Percentiles rank a stretch among this genome's conserved stretches.
phyloP scores from a whole-genome alignment of 2,113 vertebrate genomes.

The Stigmatopora argus region DNA sequence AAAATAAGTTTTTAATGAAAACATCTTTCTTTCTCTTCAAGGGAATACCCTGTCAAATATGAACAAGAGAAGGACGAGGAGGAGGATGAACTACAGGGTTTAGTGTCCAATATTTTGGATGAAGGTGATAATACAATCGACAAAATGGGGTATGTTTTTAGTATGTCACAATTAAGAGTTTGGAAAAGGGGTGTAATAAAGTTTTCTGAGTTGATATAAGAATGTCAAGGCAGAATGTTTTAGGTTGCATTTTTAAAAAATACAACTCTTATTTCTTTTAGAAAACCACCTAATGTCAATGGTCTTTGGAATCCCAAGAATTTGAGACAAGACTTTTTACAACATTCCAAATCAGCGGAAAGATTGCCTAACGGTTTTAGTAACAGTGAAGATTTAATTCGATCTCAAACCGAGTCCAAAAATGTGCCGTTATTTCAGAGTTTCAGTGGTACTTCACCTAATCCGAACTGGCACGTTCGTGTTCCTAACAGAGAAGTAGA shows the following conservation, averaged over 20 bases:
- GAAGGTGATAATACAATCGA: conserved; percentile 78
- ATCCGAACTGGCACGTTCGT: conserved; percentile 45
- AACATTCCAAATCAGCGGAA: conserved; percentile 70
- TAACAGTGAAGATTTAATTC: conserved; percentile 56
- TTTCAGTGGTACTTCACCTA: conserved; percentile 33
- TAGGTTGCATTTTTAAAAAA: neutral
- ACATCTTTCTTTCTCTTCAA: conserved; percentile 2
- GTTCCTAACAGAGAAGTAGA: conserved; percentile 42
- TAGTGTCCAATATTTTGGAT: conserved; percentile 89
- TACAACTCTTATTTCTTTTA: conserved; percentile 51
- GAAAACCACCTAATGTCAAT: conserved; percentile 72
- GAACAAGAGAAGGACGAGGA: conserved; percentile 73
- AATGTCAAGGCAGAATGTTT: too few relatives aligned
- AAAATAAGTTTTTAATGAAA: neutral
- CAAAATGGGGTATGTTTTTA: conserved; percentile 76
- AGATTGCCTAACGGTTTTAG: conserved; percentile 65
- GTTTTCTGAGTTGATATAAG: too few relatives aligned
- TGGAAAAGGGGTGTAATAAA: neutral
- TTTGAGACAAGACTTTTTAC: conserved; percentile 62
- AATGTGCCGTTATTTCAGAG: conserved; percentile 43
- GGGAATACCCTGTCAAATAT: conserved; percentile 74
- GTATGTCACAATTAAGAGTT: neutral
- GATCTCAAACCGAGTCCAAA: conserved; percentile 64
- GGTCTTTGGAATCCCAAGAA: conserved; percentile 75
- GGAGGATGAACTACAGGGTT: conserved; percentile 81